phyloP scores from a whole-genome alignment of 2,797 vertebrate genomes.

The Thamnophis elegans region DNA sequence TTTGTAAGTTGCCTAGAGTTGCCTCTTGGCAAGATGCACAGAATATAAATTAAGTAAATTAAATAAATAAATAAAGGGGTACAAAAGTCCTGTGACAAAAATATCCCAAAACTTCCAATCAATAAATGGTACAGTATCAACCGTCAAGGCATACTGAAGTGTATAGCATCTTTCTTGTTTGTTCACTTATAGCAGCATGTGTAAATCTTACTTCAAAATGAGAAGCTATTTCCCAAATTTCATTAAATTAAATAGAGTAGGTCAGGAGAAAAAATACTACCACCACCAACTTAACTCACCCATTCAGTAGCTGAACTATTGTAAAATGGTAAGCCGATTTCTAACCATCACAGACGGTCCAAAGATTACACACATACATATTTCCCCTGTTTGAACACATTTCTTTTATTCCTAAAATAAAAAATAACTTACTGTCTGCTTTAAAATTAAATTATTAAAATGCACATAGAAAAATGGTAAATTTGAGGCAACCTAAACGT shows the following conservation, averaged over 20 bases:
- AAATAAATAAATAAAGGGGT: background rate
- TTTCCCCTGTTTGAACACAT: conserved; percentile 69
- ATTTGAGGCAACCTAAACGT: conserved; percentile 45
- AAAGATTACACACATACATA: conserved; percentile 56
- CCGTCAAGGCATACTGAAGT: conserved; percentile 79
- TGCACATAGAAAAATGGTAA: conserved; percentile 31
- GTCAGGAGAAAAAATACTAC: background rate
- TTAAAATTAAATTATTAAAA: conserved; percentile 46
- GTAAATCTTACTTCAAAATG: background rate
- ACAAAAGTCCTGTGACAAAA: conserved; percentile 73
- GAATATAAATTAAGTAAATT: background rate
- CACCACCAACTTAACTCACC: background rate
- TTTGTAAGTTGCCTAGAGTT: background rate
- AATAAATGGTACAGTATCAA: conserved; percentile 83
- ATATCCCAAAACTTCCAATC: conserved; percentile 86
- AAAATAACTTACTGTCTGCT: conserved; percentile 28
- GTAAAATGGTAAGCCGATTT: background rate
- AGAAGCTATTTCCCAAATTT: background rate
- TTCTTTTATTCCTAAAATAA: conserved; percentile 41
- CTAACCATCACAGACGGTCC: background rate
- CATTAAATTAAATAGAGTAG: background rate
- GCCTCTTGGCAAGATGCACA: background rate
- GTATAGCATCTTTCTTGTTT: conserved; percentile 62
- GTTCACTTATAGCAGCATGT: background rate
- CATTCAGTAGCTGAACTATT: background rate